A percentile compares a stretch with the other conserved stretches of the same genome.
Conservation (phyloP, 2,888 invertebrate species). For the Polymixis lichenea region DNA sequence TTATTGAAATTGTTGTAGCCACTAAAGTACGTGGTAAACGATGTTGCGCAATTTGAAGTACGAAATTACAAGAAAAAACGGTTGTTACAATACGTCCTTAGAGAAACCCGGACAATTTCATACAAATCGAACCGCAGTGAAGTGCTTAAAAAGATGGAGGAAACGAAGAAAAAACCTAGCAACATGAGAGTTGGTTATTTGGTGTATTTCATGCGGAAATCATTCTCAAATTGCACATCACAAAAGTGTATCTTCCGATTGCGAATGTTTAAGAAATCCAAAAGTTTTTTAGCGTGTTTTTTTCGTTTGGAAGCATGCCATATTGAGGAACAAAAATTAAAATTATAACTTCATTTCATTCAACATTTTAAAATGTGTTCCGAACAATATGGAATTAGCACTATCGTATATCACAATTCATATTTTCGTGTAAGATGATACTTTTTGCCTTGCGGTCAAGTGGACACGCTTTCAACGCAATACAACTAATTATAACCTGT, state of each 20-base stretch:
- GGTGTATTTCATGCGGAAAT: constrained; percentile 87
- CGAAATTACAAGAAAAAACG: constrained; percentile 68
- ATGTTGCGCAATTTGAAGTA: constrained; percentile 72
- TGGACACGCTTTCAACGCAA: constrained; percentile 71
- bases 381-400: constrained; percentile 56
- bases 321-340: constrained; percentile 56
- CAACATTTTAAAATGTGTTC: constrained; percentile 43
- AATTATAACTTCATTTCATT: constrained; percentile 60
- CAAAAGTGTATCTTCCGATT: constrained; percentile 83
- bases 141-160: constrained; percentile 75
- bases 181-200: constrained; percentile 84
- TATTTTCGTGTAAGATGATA: constrained; percentile 81
- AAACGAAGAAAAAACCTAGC: constrained; percentile 80
- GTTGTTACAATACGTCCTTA: constrained; percentile 63
- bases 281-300: constrained; percentile 62
- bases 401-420: constrained; percentile 83
- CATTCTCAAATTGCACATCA: constrained; percentile 88
- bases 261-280: constrained; percentile 67
- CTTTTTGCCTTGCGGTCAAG: constrained; percentile 83
- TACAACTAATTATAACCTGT: constrained; percentile 76
- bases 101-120: constrained; percentile 65
- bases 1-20: constrained; percentile 70
- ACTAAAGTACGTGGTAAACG: constrained; percentile 74
- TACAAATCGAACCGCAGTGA: constrained; percentile 77
- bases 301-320: constrained; percentile 55